Base-by-base conservation (phyloP, 2,888 invertebrate species). In the Standfussiana lucernea region DNA sequence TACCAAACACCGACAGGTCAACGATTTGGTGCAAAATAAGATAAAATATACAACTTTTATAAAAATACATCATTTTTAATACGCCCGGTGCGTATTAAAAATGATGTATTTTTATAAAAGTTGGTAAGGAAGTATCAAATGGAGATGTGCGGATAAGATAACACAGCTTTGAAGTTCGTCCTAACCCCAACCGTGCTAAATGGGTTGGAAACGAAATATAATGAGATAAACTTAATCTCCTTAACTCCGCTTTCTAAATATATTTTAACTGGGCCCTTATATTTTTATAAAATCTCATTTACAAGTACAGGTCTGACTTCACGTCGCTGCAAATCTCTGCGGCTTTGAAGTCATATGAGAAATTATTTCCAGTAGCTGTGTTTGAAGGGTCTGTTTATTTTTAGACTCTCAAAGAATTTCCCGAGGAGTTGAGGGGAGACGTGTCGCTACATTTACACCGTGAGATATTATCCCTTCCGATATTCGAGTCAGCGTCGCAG, bases 401-500 rank as follows among this genome's bases (percentile, higher is more conserved):
- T 83, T 97, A 99, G 99, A 99, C 99, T 69, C 96, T 99, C 86
- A 98, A 98, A 95, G 99, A 99, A 96, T 99, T 99, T 96, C 99
- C 99, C 0, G 99, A 99, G 93, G 99, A 99, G 95, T 97, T 99
- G 76, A 97, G 99, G 80, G 99, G 99, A 32, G 99, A 99, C 93
- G 99, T 99, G 62, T 99, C 99, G 73, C 98, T 99, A 98, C 99
- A 99, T 96, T 97, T 99, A 89, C 99, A 99, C 95, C 97, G 99
- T 80, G 99, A 99, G 96, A 99, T 99, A 91, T 97, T 99, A 87
- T 98, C 98, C 89, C 97, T 99, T 85, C 99, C 99, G 56, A 99
- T 99, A 95, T 99, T 99, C 96, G 99, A 99, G 94, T 97, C 98
- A 6, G 99, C 99, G 24, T 99, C 99, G 6, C 99, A 99, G 95